These are phyloP conservation scores for Glyptemys insculpta DNA, from an alignment of 2,797 vertebrate genomes.

Conservation along the genomic window DNA sequence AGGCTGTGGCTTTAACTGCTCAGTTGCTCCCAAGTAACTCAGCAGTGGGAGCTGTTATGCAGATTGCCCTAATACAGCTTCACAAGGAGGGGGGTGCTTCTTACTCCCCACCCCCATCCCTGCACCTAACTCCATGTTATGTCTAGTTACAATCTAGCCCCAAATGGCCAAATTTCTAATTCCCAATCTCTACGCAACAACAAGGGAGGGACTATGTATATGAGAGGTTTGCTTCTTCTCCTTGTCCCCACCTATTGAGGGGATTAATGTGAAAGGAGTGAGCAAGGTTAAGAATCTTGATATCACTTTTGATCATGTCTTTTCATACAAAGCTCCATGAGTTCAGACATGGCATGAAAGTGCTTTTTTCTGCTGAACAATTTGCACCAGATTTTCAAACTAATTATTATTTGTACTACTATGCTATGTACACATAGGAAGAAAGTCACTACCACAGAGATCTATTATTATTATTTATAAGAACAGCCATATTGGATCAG, in stretches of 20 bases:
- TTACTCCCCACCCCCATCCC: background rate
- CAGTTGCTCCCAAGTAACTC: background rate
- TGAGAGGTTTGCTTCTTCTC: background rate
- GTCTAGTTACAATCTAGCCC: background rate
- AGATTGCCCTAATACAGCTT: background rate
- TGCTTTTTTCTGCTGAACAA: background rate
- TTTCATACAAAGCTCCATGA: background rate
- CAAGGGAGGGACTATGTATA: background rate
- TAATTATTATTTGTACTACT: background rate
- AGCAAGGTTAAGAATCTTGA: background rate
- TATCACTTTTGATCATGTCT: background rate
- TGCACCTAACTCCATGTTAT: background rate
- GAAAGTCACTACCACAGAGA: background rate
- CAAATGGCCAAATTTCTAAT: background rate
- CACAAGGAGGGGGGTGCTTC: background rate
- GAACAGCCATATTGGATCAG: no score
- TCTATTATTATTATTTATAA: background rate
- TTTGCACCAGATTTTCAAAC: background rate
- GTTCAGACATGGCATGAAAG: background rate
- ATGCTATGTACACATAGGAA: background rate
- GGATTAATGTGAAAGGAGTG: background rate
- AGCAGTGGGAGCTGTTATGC: background rate
- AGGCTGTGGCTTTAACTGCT: background rate
- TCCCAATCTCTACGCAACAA: background rate
- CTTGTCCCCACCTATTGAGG: background rate